These are phyloP conservation scores for Drosophila santomea DNA, from an alignment of 1,140 invertebrate genomes.

Conservation along the genomic window DNA sequence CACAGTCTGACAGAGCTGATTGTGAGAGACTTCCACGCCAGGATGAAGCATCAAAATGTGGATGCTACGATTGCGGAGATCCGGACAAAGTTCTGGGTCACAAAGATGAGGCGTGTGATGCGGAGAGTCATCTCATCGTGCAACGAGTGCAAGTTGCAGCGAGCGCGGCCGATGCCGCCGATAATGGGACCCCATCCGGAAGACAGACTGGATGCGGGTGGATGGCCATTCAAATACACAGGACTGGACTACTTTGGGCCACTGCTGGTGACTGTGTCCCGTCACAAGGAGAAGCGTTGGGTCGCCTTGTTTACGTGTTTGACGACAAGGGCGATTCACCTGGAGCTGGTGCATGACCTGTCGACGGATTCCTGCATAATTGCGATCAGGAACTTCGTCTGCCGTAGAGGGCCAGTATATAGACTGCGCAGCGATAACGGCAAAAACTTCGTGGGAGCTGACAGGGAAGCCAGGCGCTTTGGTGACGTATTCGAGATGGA, in stretches of 20 bases:
- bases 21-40: neutral
- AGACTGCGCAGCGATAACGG: slow-evolving; percentile 18
- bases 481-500: slow-evolving; percentile 11
- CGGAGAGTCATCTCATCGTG: neutral
- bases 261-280: slow-evolving; percentile 1
- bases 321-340: slow-evolving; percentile 16
- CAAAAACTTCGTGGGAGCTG: slow-evolving; percentile 25
- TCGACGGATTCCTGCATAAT: slow-evolving; percentile 14
- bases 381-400: slow-evolving; percentile 4
- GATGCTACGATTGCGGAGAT: slow-evolving; percentile 27
- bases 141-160: neutral
- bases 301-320: slow-evolving; percentile 16
- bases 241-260: slow-evolving; percentile 7
- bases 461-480: slow-evolving; percentile 19
- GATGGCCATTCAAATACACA: too few species aligned
- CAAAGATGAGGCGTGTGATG: neutral
- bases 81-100: slow-evolving; percentile 14
- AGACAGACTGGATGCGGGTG: too few species aligned
- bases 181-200: too few species aligned
- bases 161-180: neutral
- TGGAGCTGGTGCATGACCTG: slow-evolving; percentile 9
- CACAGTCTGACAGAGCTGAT: slow-evolving; percentile 4
- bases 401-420: slow-evolving; percentile 8
- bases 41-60: slow-evolving; percentile 18
- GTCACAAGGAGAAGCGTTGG: slow-evolving; percentile 18